Evolutionary conservation across 1,140 invertebrate species (phyloP), one percentile per base, ranked within the genome.

Genomic region (Bombus ignitus): DNA sequence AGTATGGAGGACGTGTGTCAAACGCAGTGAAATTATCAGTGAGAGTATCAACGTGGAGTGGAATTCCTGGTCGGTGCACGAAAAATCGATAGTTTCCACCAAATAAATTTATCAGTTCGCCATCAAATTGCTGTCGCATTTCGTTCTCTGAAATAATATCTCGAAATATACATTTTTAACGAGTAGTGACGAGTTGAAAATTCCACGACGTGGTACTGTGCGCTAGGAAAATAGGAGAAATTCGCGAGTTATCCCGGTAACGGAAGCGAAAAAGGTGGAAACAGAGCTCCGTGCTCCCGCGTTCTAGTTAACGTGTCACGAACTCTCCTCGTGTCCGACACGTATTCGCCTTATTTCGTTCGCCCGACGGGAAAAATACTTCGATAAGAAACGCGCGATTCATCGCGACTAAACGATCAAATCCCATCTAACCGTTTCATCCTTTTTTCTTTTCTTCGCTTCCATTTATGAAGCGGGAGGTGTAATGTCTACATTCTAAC

Each of bases 301-400:
- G n/a, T 18, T 57, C 32, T 35, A 12, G 53, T 80, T 53, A 53
- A 71, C 66, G 44, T 28, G 32, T 68, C 42, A 28, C 22, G 57
- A 35, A 8, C n/a, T n/a, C 65, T 42, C 28, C 62, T 15, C 28
- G 32, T 0, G 44, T 22, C 25, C 28, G 57, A 47, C 72, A 44
- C 81, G 81, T 66, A 75, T n/a, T 28, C 59, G 9, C 22, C 59
- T 83, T 66, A 76, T 53, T 82, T 74, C 42, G 32, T 47, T 74
- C 47, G 4, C 8, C 53, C 32, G 8, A 53, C 25, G 37, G 15
- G 47, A 57, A 37, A 57, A 65, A 68, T 32, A 35, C n/a, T 8
- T 13, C 73, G 15, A 35, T 18, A 15, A 22, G 32, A 22, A 65
- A 68, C 18, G 66, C 32, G 32, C 22, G 22, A 39, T 39, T 70